Evolutionary conservation across 1,140 invertebrate species (phyloP).

Genomic region (Macrostomum lignano): DNA sequence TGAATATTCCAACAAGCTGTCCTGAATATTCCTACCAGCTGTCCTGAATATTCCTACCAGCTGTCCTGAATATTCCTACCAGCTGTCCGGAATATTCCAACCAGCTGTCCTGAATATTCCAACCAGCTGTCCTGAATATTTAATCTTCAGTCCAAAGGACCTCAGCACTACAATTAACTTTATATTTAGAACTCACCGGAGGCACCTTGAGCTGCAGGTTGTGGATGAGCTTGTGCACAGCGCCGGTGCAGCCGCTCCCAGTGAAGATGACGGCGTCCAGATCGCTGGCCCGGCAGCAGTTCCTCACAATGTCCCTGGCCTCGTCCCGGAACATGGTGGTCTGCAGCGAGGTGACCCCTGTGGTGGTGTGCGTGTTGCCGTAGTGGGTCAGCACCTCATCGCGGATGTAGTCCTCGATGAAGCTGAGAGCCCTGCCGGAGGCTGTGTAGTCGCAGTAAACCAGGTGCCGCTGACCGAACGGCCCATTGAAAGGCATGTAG

Average conservation of each 20-base stretch:
- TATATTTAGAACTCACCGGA: constrained; percentile 14
- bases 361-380: constrained; percentile 53
- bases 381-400: constrained; percentile 48
- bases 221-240: constrained; percentile 40
- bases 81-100: too few relatives aligned
- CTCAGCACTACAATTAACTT: neutral
- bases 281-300: constrained; percentile 45
- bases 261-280: constrained; percentile 53
- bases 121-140: too few relatives aligned
- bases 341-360: constrained; percentile 52
- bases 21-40: too few relatives aligned
- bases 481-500: too few relatives aligned
- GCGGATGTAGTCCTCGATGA: constrained; percentile 52
- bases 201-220: constrained; percentile 34
- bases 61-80: too few relatives aligned
- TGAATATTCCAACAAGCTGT: too few relatives aligned
- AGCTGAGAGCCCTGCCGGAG: constrained; percentile 35
- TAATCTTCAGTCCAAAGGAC: too few relatives aligned
- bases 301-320: constrained; percentile 41
- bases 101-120: too few relatives aligned
- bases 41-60: too few relatives aligned
- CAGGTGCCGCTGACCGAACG: too few relatives aligned
- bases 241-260: constrained; percentile 42
- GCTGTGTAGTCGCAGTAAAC: constrained; percentile 19
- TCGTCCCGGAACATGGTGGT: constrained; percentile 52